Evolutionary conservation across 2,113 vertebrate species (phyloP).

Genomic region (Daboia siamensis): DNA sequence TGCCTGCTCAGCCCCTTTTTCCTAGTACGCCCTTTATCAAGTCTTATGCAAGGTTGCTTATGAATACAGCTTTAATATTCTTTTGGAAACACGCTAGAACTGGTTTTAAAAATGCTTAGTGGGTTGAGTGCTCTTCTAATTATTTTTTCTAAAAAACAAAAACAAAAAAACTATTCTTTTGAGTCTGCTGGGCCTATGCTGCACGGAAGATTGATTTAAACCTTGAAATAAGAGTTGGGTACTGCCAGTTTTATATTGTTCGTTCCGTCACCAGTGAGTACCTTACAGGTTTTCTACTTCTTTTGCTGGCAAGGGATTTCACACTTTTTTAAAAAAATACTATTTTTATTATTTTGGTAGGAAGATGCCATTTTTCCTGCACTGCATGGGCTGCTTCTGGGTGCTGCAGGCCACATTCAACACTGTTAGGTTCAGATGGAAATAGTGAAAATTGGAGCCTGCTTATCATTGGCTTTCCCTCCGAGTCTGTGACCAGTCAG

Average conservation of each 20-base stretch:
- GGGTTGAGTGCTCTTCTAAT: too few relatives aligned
- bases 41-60: too few relatives aligned
- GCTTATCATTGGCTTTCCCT: neutral
- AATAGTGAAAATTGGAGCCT: too few relatives aligned
- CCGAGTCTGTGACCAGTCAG: neutral
- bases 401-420: neutral
- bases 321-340: neutral
- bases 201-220: neutral
- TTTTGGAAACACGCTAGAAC: too few relatives aligned
- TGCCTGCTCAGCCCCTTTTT: too few relatives aligned
- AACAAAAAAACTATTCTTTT: too few relatives aligned
- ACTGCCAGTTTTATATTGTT: neutral
- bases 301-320: neutral
- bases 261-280: neutral
- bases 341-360: neutral
- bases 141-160: too few relatives aligned
- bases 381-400: neutral
- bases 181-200: neutral
- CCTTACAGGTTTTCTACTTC: neutral
- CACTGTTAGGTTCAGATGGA: neutral
- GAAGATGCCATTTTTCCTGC: neutral
- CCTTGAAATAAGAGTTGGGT: neutral
- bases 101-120: too few relatives aligned
- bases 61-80: too few relatives aligned
- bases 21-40: too few relatives aligned